Conservation (phyloP, 1,140 invertebrate genomes). For the Reticulitermes speratus region DNA sequence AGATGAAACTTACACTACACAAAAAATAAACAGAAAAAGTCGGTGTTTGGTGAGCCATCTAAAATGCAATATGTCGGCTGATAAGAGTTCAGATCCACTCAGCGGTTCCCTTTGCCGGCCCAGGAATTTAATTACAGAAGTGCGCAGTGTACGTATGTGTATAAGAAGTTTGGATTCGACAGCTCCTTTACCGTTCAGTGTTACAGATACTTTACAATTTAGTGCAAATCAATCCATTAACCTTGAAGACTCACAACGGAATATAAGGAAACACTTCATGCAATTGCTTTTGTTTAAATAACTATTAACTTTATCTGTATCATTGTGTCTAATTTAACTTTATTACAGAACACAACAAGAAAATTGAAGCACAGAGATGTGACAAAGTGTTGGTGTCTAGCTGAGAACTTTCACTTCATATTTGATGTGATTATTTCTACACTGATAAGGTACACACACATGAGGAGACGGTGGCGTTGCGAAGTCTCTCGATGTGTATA, state of each 20-base stretch:
- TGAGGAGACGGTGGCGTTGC: too few relatives aligned
- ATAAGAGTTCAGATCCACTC: not conserved
- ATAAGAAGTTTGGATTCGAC: not conserved
- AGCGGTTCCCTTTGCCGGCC: not conserved
- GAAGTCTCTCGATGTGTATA: too few relatives aligned
- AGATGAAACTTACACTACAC: not conserved
- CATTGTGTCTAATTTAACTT: too few relatives aligned
- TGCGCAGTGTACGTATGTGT: not conserved
- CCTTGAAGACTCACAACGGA: not conserved
- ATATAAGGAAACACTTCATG: not conserved
- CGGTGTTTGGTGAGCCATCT: not conserved
- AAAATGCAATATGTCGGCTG: conserved; percentile 7
- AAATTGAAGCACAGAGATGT: too few relatives aligned
- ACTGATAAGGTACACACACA: too few relatives aligned
- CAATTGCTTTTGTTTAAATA: not conserved
- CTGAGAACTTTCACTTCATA: too few relatives aligned
- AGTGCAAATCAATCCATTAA: not conserved
- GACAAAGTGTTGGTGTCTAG: too few relatives aligned
- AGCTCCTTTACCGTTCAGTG: not conserved
- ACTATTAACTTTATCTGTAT: not conserved
- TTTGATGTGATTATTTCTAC: too few relatives aligned
- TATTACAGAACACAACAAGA: too few relatives aligned
- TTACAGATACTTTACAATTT: not conserved
- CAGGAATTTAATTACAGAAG: conserved; percentile 1
- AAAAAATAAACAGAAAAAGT: not conserved